Conservation (phyloP, 2,888 invertebrate species). For the Hesperia comma region DNA sequence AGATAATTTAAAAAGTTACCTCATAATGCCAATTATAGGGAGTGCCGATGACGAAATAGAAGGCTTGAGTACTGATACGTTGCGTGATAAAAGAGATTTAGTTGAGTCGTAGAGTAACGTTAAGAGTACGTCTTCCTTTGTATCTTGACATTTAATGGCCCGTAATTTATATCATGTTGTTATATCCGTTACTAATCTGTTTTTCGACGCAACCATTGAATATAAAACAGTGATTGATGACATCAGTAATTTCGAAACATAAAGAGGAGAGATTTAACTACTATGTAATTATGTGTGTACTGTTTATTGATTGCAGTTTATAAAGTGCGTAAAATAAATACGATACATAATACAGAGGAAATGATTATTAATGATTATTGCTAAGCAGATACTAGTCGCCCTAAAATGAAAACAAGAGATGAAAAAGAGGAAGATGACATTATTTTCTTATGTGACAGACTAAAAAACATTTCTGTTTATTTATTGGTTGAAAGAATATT, state of each 20-base stretch:
- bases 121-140: background rate
- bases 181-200: background rate
- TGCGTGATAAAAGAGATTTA: background rate
- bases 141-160: background rate
- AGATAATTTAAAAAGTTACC: slow-evolving; percentile 1
- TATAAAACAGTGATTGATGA: background rate
- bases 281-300: too few relatives aligned
- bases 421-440: too few relatives aligned
- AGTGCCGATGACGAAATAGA: slow-evolving; percentile 4
- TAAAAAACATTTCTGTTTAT: too few relatives aligned
- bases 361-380: too few relatives aligned
- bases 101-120: background rate
- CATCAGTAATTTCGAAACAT: background rate
- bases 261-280: too few relatives aligned
- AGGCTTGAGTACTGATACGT: background rate
- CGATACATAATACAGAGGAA: too few relatives aligned
- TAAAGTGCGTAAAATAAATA: too few relatives aligned
- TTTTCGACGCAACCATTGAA: background rate
- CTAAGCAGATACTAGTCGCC: too few relatives aligned
- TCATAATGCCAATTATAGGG: background rate
- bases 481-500: too few relatives aligned
- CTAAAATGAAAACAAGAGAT: too few relatives aligned
- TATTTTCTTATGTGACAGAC: too few relatives aligned
- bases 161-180: background rate
- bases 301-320: too few relatives aligned